Percentiles rank a stretch among this genome's conserved stretches.
Evolutionary conservation across 2,797 vertebrate genomes (phyloP).

Genomic region (Labroides dimidiatus): DNA sequence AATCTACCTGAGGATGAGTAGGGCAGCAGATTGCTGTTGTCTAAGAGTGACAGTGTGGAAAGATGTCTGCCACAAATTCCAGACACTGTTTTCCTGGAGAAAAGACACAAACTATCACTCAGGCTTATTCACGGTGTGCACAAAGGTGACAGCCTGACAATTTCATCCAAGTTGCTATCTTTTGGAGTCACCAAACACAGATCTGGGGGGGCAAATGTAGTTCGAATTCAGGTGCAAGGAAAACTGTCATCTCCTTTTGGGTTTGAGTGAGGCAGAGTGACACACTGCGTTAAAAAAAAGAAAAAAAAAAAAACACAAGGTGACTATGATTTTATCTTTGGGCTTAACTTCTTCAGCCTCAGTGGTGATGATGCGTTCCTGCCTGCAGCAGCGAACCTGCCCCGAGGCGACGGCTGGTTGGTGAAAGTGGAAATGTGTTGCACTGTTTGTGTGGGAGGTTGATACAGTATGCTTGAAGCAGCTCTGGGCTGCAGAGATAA

Average conservation of each 20-base stretch:
- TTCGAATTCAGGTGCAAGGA: background rate
- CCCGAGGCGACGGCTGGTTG: constrained; percentile 27
- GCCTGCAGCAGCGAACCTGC: constrained; percentile 26
- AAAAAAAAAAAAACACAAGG: background rate
- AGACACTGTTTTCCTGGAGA: constrained; percentile 15
- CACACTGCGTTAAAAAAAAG: background rate
- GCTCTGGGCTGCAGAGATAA: constrained; percentile 17
- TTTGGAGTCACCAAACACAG: background rate
- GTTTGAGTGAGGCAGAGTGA: background rate
- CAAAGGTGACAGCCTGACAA: constrained; percentile 13
- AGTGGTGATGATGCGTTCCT: constrained; percentile 26
- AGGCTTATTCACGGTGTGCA: background rate
- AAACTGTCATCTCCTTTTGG: background rate
- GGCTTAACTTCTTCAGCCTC: constrained; percentile 24
- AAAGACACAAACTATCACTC: constrained; percentile 27
- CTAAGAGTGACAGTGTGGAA: constrained; percentile 53
- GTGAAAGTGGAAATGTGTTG: constrained; percentile 22
- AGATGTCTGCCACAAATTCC: constrained; percentile 37
- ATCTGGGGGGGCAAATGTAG: constrained; percentile 1
- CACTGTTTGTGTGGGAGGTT: constrained; percentile 34
- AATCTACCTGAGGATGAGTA: constrained; percentile 21
- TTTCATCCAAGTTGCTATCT: background rate
- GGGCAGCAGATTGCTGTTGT: constrained; percentile 37
- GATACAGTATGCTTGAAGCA: constrained; percentile 20
- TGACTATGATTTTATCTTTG: constrained; percentile 3